Evolutionary conservation across 2,113 vertebrate genomes (phyloP), one percentile per base, ranked within the genome.

Genomic region (Cynocephalus volans): DNA sequence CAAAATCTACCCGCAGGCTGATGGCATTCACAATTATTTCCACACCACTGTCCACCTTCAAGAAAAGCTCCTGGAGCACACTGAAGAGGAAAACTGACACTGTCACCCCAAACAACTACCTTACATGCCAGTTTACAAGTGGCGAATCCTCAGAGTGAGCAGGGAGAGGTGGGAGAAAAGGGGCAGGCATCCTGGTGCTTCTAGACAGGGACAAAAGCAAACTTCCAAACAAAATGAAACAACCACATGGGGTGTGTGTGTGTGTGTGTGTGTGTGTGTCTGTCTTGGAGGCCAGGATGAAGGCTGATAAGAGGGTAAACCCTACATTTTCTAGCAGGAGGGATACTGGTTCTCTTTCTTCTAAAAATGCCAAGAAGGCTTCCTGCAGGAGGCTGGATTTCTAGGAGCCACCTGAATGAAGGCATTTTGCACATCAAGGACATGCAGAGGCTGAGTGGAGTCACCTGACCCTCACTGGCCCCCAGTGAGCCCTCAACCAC

Each of bases 91-190:
- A 21, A 65, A 50, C n/a, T 31, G 80, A 50, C 13, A 1, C 36
- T 15, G 0, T 70, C 54, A 33, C 45, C 31, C 58, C 1, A 15
- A 24, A 62, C 13, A 58, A 31, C 26, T 9, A 7, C 14, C 23
- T 0, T 9, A 14, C 0, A 1, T 17, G 33, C 48, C 21, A 6
- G 21, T 48, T 50, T 21, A 7, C 33, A 45, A 28, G 23, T 76
- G 62, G 70, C 26, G 58, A 13, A 12, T 48, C 82, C 58, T 75
- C 88, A 58, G 1, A 24, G 48, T 52, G 41, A 50, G 19, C 18
- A 0, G 31, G 14, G 5, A 48, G 58, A 21, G 28, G 24, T 28
- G 14, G 17, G 6, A 14, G 19, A 24, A n/a, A 33, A 54, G 13
- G 10, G 36, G 45, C 52, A 36, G 67, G 28, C 26, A 54, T n/a